Conservation (phyloP, 2,113 vertebrate genomes). For the Apodemus speciosus region DNA sequence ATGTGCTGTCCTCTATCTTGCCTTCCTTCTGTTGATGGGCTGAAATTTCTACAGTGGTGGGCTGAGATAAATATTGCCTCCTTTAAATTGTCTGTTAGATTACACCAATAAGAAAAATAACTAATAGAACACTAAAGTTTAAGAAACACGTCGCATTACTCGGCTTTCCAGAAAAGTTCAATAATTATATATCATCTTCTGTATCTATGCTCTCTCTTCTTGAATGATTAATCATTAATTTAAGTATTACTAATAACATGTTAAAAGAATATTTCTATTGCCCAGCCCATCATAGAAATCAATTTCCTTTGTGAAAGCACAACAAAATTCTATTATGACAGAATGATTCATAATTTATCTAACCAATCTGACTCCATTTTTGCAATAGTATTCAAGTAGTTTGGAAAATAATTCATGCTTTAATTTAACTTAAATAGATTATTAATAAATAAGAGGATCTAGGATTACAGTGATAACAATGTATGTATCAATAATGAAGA, state of each 20-base stretch:
- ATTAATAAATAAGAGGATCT: not conserved
- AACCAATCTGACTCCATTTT: not conserved
- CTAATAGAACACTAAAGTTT: not conserved
- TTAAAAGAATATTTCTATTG: not conserved
- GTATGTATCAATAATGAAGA: conserved; percentile 44
- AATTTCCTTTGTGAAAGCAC: not conserved
- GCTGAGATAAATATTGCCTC: not conserved
- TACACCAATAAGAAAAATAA: not conserved
- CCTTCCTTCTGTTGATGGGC: not conserved
- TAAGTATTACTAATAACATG: not conserved
- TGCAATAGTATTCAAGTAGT: not conserved
- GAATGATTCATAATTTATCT: not conserved
- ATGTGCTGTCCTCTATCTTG: not conserved
- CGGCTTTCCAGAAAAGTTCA: conserved; percentile 10
- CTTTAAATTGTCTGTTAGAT: not conserved
- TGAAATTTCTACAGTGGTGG: not conserved
- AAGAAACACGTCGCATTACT: not conserved
- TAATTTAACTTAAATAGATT: not conserved
- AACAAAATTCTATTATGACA: not conserved
- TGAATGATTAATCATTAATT: not conserved
- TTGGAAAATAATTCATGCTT: not conserved
- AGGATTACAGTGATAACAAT: conserved; percentile 36
- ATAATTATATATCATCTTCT: not conserved
- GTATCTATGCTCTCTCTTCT: not conserved
- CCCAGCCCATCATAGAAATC: not conserved